A percentile compares a stretch with the other conserved stretches of the same genome.
Evolutionary conservation across 2,888 invertebrate genomes (phyloP).

Genomic region (Chelonus formosanus): DNA sequence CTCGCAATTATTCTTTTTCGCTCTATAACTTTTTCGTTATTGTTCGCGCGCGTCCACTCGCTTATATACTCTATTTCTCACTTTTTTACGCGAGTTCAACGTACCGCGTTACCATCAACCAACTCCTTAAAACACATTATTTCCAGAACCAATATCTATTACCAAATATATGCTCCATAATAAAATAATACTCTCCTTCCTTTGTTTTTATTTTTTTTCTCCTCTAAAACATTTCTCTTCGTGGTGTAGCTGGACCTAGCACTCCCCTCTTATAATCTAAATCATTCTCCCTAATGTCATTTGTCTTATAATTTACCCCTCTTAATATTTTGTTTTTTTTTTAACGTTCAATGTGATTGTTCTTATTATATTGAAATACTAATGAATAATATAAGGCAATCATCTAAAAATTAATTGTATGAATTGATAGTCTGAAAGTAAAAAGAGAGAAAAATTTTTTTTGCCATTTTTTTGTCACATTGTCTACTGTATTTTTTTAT

Average conservation of each 20-base stretch:
- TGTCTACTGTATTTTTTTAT: conserved; percentile 6
- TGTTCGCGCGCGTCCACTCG: conserved; percentile 17
- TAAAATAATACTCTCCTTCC: not conserved
- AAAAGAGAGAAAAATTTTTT: not conserved
- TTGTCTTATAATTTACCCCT: conserved; percentile 24
- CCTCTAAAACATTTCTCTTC: conserved; percentile 45
- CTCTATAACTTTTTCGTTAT: conserved; percentile 16
- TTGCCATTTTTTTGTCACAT: not conserved
- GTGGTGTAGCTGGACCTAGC: conserved; percentile 64
- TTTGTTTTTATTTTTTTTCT: not conserved
- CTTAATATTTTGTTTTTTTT: conserved; percentile 11
- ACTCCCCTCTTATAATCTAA: conserved; percentile 50
- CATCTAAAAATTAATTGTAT: not conserved
- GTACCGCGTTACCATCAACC: conserved; percentile 10
- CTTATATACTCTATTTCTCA: conserved; percentile 9
- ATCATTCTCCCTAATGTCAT: conserved; percentile 32
- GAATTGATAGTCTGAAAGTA: not conserved
- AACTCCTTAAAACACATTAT: conserved; percentile 10
- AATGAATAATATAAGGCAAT: not conserved
- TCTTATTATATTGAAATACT: conserved; percentile 11
- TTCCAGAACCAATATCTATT: conserved; percentile 15
- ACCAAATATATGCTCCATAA: not conserved
- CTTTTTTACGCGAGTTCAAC: conserved; percentile 21
- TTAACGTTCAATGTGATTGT: conserved; percentile 14
- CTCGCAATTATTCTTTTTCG: conserved; percentile 8